Evolutionary conservation across 2,113 vertebrate genomes (phyloP).

Genomic region (Peromyscus maniculatus): DNA sequence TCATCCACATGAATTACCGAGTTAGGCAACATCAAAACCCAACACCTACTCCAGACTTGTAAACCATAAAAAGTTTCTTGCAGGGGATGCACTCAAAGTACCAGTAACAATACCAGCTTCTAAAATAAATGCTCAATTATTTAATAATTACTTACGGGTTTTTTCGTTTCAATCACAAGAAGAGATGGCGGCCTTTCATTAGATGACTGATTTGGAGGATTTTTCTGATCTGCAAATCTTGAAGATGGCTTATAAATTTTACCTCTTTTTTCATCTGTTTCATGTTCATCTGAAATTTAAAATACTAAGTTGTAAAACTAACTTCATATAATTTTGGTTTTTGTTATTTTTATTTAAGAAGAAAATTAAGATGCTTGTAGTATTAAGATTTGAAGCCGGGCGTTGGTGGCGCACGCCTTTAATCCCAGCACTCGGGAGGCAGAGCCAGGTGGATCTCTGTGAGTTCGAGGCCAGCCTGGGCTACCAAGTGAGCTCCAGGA

Average conservation of each 20-base stretch:
- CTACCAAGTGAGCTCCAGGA: no score
- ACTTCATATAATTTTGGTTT: conserved; percentile 16
- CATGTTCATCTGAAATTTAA: conserved; percentile 92
- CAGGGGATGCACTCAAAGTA: conserved; percentile 20
- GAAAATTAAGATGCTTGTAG: conserved; percentile 33
- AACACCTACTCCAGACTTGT: not conserved
- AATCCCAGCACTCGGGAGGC: no score
- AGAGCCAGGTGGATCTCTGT: no score
- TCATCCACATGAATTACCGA: conserved; percentile 27
- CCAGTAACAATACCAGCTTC: not conserved
- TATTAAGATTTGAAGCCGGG: not conserved
- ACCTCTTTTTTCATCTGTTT: conserved; percentile 96
- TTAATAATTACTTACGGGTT: conserved; percentile 91
- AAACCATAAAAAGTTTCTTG: conserved; percentile 62
- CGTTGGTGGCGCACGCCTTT: no score
- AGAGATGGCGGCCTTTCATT: conserved; percentile 94
- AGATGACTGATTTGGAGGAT: conserved; percentile 90
- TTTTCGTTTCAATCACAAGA: conserved; percentile 95
- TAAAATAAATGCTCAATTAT: not conserved
- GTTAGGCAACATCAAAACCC: conserved; percentile 42
- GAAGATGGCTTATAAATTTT: conserved; percentile 99
- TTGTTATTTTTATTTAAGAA: conserved; percentile 60
- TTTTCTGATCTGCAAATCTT: conserved; percentile 94
- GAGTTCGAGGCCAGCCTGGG: no score
- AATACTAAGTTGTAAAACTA: conserved; percentile 69